Base-by-base conservation (phyloP, 2,888 invertebrate species). In the Stenoptilia bipunctidactyla region DNA sequence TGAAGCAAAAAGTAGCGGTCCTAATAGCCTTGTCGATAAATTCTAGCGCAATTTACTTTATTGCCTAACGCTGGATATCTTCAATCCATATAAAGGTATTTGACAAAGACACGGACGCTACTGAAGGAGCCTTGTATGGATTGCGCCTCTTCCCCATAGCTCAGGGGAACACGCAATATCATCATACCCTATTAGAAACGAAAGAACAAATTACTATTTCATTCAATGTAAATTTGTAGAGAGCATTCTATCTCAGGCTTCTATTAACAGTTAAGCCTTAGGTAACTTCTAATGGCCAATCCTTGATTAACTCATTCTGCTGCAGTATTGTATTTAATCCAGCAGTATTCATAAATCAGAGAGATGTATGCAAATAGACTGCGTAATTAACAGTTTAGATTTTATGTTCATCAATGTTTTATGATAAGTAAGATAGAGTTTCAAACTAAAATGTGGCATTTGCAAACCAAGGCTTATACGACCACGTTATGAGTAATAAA, bases 151-250 rank as follows among this genome's bases (percentile, higher is more conserved):
- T 62, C 58, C 55, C 58, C 55, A 51, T 51, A 50, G 49, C 51
- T 55, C 55, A 55, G 43, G 56, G 58, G 56, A 57, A 47, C 62
- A 55, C 58, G 61, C 63, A 70, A 68, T 70, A 62, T 57, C 55
- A 51, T 58, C 55, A 49, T 52, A 51, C 54, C 56, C 58, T 55
- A 66, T 67, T 66, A 64, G 55, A 64, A 51, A 51, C 57, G 57
- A 65, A 57, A 57, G 55, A 69, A 68, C 74, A 74, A 77, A 77
- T 77, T 72, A 75, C 73, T 71, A 69, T 72, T 76, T 74, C 75
- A 79, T 80, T 80, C 71, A 76, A 80, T 77, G 76, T 73, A 73
- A 79, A 79, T 77, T 61, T n/a, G 50, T 51, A 52, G 52, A 5
- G 51, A 62, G 64, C 56, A 50, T 54, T 43, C 50, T 50, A 53